phyloP scores from a whole-genome alignment of 1,140 invertebrate species.

The Sycophaga agraensis region DNA sequence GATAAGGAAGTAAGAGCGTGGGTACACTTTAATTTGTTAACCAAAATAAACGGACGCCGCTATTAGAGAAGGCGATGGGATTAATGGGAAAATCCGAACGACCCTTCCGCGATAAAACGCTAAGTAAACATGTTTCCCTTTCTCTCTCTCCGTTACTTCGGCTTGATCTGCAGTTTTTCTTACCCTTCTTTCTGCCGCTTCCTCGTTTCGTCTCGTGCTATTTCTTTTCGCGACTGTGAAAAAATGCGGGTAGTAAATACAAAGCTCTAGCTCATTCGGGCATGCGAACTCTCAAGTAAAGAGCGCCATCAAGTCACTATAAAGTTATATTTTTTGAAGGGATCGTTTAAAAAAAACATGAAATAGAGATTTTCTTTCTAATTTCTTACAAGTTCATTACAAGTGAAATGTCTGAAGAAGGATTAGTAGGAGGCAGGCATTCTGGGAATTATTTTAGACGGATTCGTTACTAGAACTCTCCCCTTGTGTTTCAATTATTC shows the following conservation, averaged over 20 bases:
- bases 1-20: not conserved
- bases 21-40: constrained; percentile 41
- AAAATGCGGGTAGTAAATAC: constrained; percentile 20
- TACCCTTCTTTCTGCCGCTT: not conserved
- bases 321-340: not conserved
- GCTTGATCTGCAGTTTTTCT: constrained; percentile 7
- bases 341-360: not conserved
- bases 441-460: too few relatives aligned
- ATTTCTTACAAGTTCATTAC: too few relatives aligned
- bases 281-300: too few relatives aligned
- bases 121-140: constrained; percentile 39
- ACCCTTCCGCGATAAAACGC: constrained; percentile 40
- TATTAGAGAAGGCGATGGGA: constrained; percentile 40
- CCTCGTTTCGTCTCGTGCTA: constrained; percentile 13
- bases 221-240: not conserved
- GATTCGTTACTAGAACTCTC: too few relatives aligned
- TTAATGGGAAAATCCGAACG: constrained; percentile 40
- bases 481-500: too few relatives aligned
- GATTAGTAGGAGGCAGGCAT: too few relatives aligned
- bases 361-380: too few relatives aligned
- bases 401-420: too few relatives aligned
- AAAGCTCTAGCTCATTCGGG: too few relatives aligned
- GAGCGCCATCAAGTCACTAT: too few relatives aligned
- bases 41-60: constrained; percentile 42
- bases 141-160: constrained; percentile 11